Evolutionary conservation across 2,797 vertebrate genomes (phyloP).

Genomic region (Scarus forsteni): DNA sequence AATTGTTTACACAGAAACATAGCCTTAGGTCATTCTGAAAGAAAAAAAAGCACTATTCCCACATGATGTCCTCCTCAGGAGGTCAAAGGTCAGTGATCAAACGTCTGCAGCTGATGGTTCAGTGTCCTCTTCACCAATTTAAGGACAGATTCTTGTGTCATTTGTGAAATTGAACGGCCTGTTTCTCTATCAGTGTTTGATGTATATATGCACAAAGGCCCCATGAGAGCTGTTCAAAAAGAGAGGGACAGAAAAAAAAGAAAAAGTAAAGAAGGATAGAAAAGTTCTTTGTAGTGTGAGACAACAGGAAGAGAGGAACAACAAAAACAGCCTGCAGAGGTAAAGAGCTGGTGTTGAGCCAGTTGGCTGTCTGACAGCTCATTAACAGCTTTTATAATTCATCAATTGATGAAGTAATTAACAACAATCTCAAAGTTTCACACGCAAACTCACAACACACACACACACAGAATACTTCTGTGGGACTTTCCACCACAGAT

Average conservation of each 20-base stretch:
- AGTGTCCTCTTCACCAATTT: neutral
- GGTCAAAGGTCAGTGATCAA: conserved; percentile 17
- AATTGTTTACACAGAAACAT: no score
- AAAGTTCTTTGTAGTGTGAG: neutral
- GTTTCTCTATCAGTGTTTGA: neutral
- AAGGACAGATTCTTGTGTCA: neutral
- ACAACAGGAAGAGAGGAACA: conserved; percentile 4
- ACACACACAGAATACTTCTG: neutral
- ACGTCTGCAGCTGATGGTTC: neutral
- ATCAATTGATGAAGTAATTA: conserved; percentile 70
- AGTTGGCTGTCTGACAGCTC: conserved; percentile 67
- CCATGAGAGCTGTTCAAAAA: neutral
- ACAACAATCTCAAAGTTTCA: conserved; percentile 57
- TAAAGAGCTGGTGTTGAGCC: conserved; percentile 50
- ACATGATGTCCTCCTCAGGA: no score
- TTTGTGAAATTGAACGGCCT: neutral
- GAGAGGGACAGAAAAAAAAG: neutral
- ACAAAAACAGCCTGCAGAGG: conserved; percentile 15
- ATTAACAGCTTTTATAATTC: conserved; percentile 70
- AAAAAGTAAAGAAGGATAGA: neutral
- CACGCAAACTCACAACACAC: conserved; percentile 9
- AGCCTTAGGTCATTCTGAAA: no score
- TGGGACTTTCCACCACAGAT: conserved; percentile 1
- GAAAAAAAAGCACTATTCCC: no score
- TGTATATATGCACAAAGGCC: neutral